Conservation (phyloP, 2,113 vertebrate genomes). For the Sylvietta virens region DNA sequence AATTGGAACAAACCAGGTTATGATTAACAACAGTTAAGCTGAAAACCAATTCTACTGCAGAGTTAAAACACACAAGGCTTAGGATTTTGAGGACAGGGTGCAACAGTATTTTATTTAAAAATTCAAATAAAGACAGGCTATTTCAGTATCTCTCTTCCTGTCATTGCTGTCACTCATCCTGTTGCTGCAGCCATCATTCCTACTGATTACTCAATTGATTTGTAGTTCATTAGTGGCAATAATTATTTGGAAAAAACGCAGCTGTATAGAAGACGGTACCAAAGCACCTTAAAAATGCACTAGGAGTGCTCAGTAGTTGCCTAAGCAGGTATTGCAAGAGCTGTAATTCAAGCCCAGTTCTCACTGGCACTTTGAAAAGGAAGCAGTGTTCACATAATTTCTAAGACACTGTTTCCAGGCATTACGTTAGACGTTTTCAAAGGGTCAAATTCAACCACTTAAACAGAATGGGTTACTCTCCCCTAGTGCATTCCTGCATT, state of each 20-base stretch:
- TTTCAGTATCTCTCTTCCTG: background rate
- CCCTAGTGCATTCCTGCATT: background rate
- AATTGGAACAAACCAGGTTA: background rate
- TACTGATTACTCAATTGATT: background rate
- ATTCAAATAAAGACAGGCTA: background rate
- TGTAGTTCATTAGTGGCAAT: background rate
- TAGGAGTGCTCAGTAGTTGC: background rate
- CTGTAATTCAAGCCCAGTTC: background rate
- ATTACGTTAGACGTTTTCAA: background rate
- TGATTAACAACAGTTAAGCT: background rate
- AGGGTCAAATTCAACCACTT: background rate
- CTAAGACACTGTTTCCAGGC: background rate
- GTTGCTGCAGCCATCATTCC: background rate
- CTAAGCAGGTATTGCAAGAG: background rate
- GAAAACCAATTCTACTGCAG: background rate
- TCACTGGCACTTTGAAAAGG: background rate
- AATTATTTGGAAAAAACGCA: background rate
- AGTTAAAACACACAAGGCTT: background rate
- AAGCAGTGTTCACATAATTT: background rate
- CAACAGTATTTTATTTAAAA: background rate
- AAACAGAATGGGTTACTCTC: background rate
- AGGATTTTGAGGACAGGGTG: background rate
- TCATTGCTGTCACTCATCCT: background rate
- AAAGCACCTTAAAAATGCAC: background rate
- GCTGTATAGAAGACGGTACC: background rate